These are phyloP conservation scores for Scylla paramamosain DNA, from an alignment of 1,140 invertebrate genomes.

Conservation along the genomic window DNA sequence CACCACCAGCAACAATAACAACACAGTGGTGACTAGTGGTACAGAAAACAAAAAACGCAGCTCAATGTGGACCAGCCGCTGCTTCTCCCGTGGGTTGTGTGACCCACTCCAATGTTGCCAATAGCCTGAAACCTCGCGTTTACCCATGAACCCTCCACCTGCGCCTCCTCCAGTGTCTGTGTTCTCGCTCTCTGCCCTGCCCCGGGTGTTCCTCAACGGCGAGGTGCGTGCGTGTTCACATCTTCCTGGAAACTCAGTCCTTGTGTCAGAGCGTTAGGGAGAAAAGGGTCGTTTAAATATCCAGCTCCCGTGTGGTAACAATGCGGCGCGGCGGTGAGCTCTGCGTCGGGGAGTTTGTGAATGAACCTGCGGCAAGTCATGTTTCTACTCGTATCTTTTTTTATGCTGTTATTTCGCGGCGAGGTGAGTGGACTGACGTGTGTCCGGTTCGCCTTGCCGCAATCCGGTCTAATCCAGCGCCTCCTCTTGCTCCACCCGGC, in stretches of 20 bases:
- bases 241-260: not conserved
- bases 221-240: not conserved
- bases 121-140: not conserved
- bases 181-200: not conserved
- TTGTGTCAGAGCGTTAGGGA: not conserved
- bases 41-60: not conserved
- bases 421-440: conserved; percentile 16
- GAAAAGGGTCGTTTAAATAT: not conserved
- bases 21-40: not conserved
- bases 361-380: conserved; percentile 56
- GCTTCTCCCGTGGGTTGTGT: conserved; percentile 11
- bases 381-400: conserved; percentile 25
- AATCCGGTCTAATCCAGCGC: not conserved
- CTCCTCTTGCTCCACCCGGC: not conserved
- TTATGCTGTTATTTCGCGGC: conserved; percentile 46
- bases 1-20: too few relatives aligned
- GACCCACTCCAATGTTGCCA: conserved; percentile 39
- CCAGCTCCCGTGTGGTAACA: conserved; percentile 13
- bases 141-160: not conserved
- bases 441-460: not conserved
- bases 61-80: conserved; percentile 25
- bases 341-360: conserved; percentile 34
- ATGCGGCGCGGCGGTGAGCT: not conserved
- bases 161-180: not conserved
- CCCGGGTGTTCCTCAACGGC: not conserved